Conservation (phyloP, 2,888 invertebrate genomes). For the Melanostoma scalare region DNA sequence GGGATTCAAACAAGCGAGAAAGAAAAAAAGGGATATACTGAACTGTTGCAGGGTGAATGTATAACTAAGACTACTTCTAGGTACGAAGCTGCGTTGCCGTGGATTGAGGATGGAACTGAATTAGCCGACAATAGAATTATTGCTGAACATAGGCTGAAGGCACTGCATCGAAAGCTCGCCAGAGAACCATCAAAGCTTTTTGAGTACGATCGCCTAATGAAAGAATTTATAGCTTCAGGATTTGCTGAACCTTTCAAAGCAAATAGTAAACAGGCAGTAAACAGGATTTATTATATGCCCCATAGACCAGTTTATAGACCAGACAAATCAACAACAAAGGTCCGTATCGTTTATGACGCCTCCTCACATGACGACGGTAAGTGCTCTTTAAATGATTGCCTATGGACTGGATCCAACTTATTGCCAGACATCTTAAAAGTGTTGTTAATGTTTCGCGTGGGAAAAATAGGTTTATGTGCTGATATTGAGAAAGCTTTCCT, state of each 20-base stretch:
- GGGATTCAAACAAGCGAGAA: constrained; percentile 1
- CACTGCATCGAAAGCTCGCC: constrained; percentile 1
- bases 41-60: background rate
- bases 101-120: background rate
- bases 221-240: constrained; percentile 1
- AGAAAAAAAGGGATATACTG: constrained; percentile 4
- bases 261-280: background rate
- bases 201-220: constrained; percentile 11
- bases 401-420: constrained; percentile 7
- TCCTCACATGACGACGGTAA: constrained; percentile 1
- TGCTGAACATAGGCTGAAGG: constrained; percentile 6
- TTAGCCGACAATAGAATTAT: background rate
- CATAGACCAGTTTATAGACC: background rate
- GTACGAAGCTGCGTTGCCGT: constrained; percentile 4
- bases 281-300: background rate
- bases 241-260: background rate
- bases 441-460: background rate
- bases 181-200: constrained; percentile 18
- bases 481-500: constrained; percentile 2
- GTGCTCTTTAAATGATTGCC: constrained; percentile 9
- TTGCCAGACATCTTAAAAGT: constrained; percentile 12
- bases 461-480: constrained; percentile 8
- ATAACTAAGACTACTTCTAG: background rate
- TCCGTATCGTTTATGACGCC: constrained; percentile 14
- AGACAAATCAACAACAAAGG: constrained; percentile 9